Base-by-base conservation (phyloP, 2,113 vertebrate species). In the Nanorana parkeri region DNA sequence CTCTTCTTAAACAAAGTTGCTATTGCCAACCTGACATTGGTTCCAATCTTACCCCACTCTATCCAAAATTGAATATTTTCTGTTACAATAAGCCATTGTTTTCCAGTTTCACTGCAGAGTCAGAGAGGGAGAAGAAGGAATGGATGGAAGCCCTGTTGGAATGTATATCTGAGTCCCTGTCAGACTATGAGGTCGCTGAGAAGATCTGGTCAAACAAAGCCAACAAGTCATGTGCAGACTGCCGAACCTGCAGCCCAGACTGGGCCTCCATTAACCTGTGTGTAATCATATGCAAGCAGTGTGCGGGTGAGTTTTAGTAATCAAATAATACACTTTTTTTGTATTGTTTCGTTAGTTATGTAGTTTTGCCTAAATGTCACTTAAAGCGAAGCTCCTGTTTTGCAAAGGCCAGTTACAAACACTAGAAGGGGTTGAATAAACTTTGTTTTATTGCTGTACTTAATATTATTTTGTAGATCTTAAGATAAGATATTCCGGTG, bases 201-300 rank as follows among this genome's bases (percentile, higher is more conserved):
- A 99, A 99, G 92, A 97, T 99, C 92, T 99, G 98, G 98, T 99
- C 98, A 84, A 99, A 99, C 91, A 92, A 95, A 78, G 95, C 95
- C 74, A 99, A 99, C 90, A 93, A 94, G 84, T 87, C 86, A 17
- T 99, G 98, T 23, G 97, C 97, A 0, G 97, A 99, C 90, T 99
- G 98, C 83, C 92, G 93, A 83, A 94, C 96, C 77, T 91, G 85
- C 51, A 96, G 92, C 83, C 97, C 98, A 0, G 98, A 99, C 91
- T 99, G 98, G 98, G 98, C 98, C 0, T 98, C 98, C 80, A 95
- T 99, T 92, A 99, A 99, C 91, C 91, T 99, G 80, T 97, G 97
- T 1, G 98, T 99, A 80, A 95, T 99, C 86, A 99, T 99, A 94
- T 99, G 98, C 92, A 99, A 98, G 88, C 97, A 97, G 87, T 99